Base-by-base conservation (phyloP, 2,797 vertebrate genomes). In the Phoebastria nigripes region DNA sequence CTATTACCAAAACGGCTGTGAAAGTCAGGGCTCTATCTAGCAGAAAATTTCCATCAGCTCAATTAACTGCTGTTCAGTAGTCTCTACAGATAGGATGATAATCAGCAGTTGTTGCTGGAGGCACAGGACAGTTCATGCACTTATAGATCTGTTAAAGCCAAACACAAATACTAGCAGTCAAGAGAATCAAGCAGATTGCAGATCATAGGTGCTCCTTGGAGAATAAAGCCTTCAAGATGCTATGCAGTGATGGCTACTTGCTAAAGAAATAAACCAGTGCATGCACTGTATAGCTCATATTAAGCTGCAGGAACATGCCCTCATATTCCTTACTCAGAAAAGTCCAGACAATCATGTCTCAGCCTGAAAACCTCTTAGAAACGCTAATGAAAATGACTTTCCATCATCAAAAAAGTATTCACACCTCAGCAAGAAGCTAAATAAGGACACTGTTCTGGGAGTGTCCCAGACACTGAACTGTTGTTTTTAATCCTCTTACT, bases 401-500 rank as follows among this genome's bases (percentile, higher is more conserved):
- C 39, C 62, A 66, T 95, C 84, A 96, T 86, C 82, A 80, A 94
- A 76, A 85, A 93, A 72, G 12, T 81, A 92, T 88, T 95, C 81
- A 91, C 86, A 93, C 71, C 71, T 96, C 84, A 86, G 82, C 84
- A 95, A 93, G 76, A 91, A 95, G 82, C 69, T 92, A 95, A 95
- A 88, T 89, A 90, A 90, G 90, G 92, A 93, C 84, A 89, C 79
- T 13, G 54, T 69, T 91, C 89, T 62, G 84, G 90, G 93, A 92
- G 86, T 25, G 54, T 76, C 90, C 91, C 88, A 93, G 89, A 95
- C 94, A 96, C 29, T 63, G 65, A 93, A 72, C 51, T 92, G 92
- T 88, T 92, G 90, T 82, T 89, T 96, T 95, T 94, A 96, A 95
- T 94, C 94, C 76, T 95, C 94, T 97, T 96, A 82, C 83, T 89